Base-by-base conservation (phyloP, 2,113 vertebrate species). In the Myotis lucifugus region DNA sequence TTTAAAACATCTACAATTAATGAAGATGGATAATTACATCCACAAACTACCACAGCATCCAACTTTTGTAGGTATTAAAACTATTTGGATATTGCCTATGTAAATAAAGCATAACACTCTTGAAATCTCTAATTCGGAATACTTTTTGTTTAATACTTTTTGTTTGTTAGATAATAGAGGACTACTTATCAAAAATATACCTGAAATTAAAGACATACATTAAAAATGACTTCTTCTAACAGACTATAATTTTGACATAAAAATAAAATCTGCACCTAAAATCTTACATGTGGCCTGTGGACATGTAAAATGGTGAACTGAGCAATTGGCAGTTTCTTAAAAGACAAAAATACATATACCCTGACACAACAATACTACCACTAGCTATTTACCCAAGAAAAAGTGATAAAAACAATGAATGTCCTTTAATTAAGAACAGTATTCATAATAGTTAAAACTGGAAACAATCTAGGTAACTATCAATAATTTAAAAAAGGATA, bases 201-300 rank as follows among this genome's bases (percentile, higher is more conserved):
- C 34, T 94, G 56, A 14, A 85, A 81, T 79, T 73, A 56, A 73
- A 79, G 66, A 50, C 27, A 73, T 2, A 88, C 3, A 88, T 21
- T 88, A 91, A 88, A 95, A 94, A 94, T 34, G 6, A 59, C 59
- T 13, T 66, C 18, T 88, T 85, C 14, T 50, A 76, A 52, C 5
- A 84, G 27, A 83, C 82, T 64, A 93, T 70, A 76, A 91, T 59
- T 25, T 77, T 78, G 52, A 83, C 29, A 72, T 25, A 91, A 77
- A 95, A 90, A 83, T 97, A 93, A 85, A 37, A 86, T 89, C 67
- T 95, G 18, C 18, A 70, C 14, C 88, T 77, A 23, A 88, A 94
- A 95, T 89, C 9, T 85, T 87, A 95, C 73, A 42, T 54, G 73
- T 17, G 42, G 17, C 29, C 37, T 50, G 4, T 37, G 81, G 18